phyloP scores from a whole-genome alignment of 2,113 vertebrate genomes.

The Megaptera novaeangliae region DNA sequence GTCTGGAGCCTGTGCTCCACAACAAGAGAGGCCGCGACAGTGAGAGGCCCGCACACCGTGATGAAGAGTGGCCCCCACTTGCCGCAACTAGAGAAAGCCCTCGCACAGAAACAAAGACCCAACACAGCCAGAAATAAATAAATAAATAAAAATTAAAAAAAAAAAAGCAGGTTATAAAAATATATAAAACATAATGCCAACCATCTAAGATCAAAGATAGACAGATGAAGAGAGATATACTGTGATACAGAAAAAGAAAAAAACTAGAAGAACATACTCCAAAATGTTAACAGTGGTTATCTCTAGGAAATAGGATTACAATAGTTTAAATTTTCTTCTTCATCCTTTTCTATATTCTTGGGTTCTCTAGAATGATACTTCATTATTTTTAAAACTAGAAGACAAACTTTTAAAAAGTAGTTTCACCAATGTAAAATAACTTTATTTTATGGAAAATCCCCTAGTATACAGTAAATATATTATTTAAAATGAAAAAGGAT shows the following conservation, averaged over 20 bases:
- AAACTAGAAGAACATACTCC: not conserved
- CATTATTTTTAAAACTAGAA: conserved; percentile 34
- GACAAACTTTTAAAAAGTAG: conserved; percentile 7
- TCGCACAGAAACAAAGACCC: too few relatives aligned
- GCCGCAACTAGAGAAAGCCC: too few relatives aligned
- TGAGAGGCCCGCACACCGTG: too few relatives aligned
- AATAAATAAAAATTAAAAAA: too few relatives aligned
- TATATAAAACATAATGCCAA: not conserved
- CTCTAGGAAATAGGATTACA: not conserved
- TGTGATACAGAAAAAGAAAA: not conserved
- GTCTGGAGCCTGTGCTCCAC: too few relatives aligned
- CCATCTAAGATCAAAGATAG: not conserved
- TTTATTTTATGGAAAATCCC: not conserved
- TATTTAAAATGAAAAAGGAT: conserved; percentile 18
- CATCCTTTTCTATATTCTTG: not conserved
- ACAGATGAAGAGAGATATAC: not conserved
- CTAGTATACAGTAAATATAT: conserved; percentile 46
- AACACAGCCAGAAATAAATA: too few relatives aligned
- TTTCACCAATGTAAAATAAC: not conserved
- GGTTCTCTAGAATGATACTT: not conserved
- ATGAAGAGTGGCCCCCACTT: too few relatives aligned
- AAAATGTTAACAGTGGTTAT: not conserved
- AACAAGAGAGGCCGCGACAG: too few relatives aligned
- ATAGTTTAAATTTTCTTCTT: not conserved
- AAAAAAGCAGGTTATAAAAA: conserved; percentile 24